phyloP scores from a whole-genome alignment of 2,888 invertebrate species.

The Drosophila subquinaria region DNA sequence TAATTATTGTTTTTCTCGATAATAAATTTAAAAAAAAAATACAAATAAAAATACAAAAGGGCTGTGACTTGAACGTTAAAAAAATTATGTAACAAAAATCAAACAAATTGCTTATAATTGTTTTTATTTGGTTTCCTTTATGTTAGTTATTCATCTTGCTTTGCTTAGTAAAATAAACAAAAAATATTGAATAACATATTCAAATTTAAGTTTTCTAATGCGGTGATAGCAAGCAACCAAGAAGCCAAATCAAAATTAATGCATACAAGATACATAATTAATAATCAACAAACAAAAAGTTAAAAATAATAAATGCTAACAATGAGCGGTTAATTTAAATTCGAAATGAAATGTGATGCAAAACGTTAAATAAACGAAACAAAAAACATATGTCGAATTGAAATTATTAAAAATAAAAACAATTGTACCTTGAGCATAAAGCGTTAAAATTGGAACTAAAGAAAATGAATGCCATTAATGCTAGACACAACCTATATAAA shows the following conservation, averaged over 20 bases:
- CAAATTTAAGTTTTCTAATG: slow-evolving; percentile 63
- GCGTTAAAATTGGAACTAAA: slow-evolving; percentile 67
- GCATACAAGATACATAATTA: slow-evolving; percentile 51
- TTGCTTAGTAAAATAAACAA: slow-evolving; percentile 12
- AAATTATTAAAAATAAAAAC: slow-evolving; percentile 66
- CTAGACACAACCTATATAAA: slow-evolving; percentile 49
- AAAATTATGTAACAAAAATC: slow-evolving; percentile 67
- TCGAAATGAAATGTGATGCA: slow-evolving; percentile 74
- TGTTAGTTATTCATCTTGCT: slow-evolving; percentile 23
- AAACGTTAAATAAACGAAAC: slow-evolving; percentile 47
- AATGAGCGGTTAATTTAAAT: slow-evolving; percentile 60
- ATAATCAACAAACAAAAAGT: slow-evolving; percentile 37
- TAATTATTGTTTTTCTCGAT: slow-evolving; percentile 37
- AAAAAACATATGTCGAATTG: slow-evolving; percentile 64
- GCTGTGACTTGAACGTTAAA: slow-evolving; percentile 77
- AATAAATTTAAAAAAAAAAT: slow-evolving; percentile 36
- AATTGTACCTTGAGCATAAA: slow-evolving; percentile 77
- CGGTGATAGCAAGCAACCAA: slow-evolving; percentile 73
- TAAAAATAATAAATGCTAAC: slow-evolving; percentile 50
- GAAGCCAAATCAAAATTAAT: slow-evolving; percentile 81
- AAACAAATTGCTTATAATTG: slow-evolving; percentile 39
- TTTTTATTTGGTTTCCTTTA: slow-evolving; percentile 8
- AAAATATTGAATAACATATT: slow-evolving; percentile 39
- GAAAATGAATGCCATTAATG: slow-evolving; percentile 48
- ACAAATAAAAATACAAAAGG: slow-evolving; percentile 63